Evolutionary conservation across 2,113 vertebrate species (phyloP), one percentile per base, ranked within the genome.

Genomic region (Seriola aureovittata): DNA sequence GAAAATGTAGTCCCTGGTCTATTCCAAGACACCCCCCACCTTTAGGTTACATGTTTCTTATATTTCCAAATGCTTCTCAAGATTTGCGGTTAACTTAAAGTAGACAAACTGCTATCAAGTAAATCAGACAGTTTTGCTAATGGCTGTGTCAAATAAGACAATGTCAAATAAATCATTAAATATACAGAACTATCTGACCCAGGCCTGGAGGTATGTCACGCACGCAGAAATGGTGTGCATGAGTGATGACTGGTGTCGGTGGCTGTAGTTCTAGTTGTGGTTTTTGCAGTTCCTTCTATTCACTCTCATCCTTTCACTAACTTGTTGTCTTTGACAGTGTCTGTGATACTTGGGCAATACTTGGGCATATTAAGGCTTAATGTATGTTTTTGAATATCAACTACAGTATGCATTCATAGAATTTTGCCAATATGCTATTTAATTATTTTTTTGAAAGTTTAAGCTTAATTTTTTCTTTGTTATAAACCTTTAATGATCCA

Each of bases 221-320:
- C 19, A 74, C 9, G 23, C 11, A 71, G 54, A 75, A 54, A 19
- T 59, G 34, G 59, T 59, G 40, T 71, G 87, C 83, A 87, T 92
- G 91, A 73, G 82, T 75, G 63, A 65, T 90, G 10, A 76, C 76
- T 84, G 86, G 86, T 90, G 81, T 71, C 0, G 69, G 75, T 62
- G 65, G 73, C 78, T 86, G 60, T 75, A 48, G 38, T 71, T 36
- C 10, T 80, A 71, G 71, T 54, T 19, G 4, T 62, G 12, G 63
- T 55, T 34, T 78, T 81, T 50, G 10, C 14, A 57, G 11, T 63
- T 66, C 17, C 16, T 74, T 13, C 4, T 71, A 55, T 57, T 73
- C 48, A 68, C 78, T 55, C 25, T 57, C 63, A 21, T 1, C 8
- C 70, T 57, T 70, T 57, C 23, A 71, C 46, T 81, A 54, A 71